Evolutionary conservation across 2,797 vertebrate species (phyloP).

Genomic region (Eremophila alpestris): DNA sequence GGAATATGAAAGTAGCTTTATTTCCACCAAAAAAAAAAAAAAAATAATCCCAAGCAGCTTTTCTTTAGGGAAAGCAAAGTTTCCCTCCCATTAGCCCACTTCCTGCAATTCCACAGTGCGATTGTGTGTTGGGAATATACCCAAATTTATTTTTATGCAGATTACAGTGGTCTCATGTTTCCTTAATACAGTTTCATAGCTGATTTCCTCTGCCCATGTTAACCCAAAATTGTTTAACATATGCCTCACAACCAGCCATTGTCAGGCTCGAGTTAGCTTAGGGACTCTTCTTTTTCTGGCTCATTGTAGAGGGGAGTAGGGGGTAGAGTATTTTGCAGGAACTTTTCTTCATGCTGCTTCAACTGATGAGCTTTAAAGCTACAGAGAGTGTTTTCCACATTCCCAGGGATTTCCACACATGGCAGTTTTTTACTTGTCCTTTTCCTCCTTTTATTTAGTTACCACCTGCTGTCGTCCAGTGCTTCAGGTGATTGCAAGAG

Average conservation of each 20-base stretch:
- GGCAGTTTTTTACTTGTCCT: neutral
- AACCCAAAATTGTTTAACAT: conserved; percentile 43
- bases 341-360: neutral
- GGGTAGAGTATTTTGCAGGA: neutral
- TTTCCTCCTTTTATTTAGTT: neutral
- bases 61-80: conserved; percentile 50
- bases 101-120: conserved; percentile 33
- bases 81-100: conserved; percentile 45
- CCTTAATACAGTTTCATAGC: conserved; percentile 52
- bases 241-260: conserved; percentile 38
- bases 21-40: neutral
- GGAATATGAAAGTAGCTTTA: conserved; percentile 19
- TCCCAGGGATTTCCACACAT: neutral
- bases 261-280: neutral
- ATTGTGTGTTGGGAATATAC: conserved; percentile 50
- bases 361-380: neutral
- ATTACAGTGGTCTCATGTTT: conserved; percentile 58
- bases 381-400: neutral
- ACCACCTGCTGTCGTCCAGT: neutral
- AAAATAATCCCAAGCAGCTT: neutral
- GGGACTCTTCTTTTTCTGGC: neutral
- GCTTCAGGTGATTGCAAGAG: neutral
- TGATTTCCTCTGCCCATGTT: conserved; percentile 51
- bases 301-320: neutral
- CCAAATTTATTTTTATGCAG: conserved; percentile 69